A percentile compares a stretch with the other conserved stretches of the same genome.
Evolutionary conservation across 2,797 vertebrate species (phyloP).

Genomic region (Gymnopithys bicolor): DNA sequence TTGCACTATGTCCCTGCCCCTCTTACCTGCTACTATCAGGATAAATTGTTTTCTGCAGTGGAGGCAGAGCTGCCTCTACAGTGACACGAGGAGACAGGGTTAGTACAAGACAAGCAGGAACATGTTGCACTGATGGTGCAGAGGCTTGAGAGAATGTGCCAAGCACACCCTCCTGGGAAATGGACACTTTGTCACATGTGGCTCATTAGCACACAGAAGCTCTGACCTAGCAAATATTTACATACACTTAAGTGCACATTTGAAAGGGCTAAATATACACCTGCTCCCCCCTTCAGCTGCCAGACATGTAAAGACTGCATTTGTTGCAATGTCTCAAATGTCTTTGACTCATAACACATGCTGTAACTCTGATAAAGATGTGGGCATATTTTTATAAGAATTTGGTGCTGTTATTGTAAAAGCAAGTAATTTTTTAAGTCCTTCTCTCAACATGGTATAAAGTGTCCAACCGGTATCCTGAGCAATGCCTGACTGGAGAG

Average conservation of each 20-base stretch:
- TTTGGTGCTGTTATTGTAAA: background rate
- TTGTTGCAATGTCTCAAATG: background rate
- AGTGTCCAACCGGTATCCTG: background rate
- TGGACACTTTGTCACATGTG: background rate
- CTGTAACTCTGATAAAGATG: background rate
- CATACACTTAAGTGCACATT: background rate
- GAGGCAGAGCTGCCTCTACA: background rate
- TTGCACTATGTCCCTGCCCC: fast-evolving
- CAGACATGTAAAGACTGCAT: background rate
- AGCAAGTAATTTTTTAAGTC: background rate
- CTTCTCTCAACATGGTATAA: background rate
- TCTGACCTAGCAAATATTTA: slow-evolving; percentile 4
- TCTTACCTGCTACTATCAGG: background rate
- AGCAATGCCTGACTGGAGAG: background rate
- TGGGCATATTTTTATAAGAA: background rate
- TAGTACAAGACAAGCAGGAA: background rate
- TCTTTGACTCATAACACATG: background rate
- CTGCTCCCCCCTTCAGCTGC: background rate
- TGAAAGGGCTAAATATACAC: background rate
- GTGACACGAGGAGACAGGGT: background rate
- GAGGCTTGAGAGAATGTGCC: background rate
- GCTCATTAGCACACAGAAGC: background rate
- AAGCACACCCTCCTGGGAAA: background rate
- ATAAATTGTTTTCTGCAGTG: background rate
- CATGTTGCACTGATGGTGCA: background rate